These are phyloP conservation scores for Neoascia interrupta DNA, from an alignment of 2,888 invertebrate genomes.

Conservation along the genomic window DNA sequence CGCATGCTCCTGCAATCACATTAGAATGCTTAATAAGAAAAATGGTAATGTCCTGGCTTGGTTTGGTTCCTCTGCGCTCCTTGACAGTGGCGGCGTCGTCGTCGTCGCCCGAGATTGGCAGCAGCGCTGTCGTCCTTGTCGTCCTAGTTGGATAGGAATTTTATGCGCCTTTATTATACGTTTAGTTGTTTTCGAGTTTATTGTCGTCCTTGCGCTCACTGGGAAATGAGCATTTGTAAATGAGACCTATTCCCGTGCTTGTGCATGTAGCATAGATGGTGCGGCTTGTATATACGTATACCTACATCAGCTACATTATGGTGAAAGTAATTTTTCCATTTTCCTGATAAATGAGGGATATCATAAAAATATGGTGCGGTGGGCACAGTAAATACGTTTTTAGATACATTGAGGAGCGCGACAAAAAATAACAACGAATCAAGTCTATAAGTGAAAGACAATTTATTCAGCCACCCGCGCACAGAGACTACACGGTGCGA, in stretches of 20 bases:
- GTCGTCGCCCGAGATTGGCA: not conserved
- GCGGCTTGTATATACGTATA: too few species aligned
- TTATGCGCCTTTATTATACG: slow-evolving; percentile 51
- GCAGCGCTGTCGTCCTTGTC: too few species aligned
- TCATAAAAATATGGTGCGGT: slow-evolving; percentile 42
- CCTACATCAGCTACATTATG: not conserved
- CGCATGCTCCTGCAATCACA: slow-evolving; percentile 55
- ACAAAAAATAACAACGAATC: too few species aligned
- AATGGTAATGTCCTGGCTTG: slow-evolving; percentile 62
- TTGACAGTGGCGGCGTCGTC: not conserved
- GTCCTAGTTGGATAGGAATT: too few species aligned
- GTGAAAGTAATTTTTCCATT: slow-evolving; percentile 35
- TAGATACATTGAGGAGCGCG: too few species aligned
- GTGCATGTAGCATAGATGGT: too few species aligned
- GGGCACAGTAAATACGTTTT: too few species aligned
- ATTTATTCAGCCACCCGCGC: too few species aligned
- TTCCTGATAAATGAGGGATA: slow-evolving; percentile 33
- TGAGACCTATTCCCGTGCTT: slow-evolving; percentile 39
- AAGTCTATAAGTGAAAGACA: too few species aligned
- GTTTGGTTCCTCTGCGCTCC: slow-evolving; percentile 9
- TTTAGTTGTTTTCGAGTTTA: slow-evolving; percentile 61
- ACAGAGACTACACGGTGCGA: too few species aligned
- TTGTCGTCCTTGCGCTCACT: slow-evolving; percentile 56
- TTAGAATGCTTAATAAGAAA: slow-evolving; percentile 64
- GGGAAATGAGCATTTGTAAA: slow-evolving; percentile 66